These are phyloP conservation scores for Aplodontia rufa DNA, from an alignment of 2,113 vertebrate species.

Conservation along the genomic window DNA sequence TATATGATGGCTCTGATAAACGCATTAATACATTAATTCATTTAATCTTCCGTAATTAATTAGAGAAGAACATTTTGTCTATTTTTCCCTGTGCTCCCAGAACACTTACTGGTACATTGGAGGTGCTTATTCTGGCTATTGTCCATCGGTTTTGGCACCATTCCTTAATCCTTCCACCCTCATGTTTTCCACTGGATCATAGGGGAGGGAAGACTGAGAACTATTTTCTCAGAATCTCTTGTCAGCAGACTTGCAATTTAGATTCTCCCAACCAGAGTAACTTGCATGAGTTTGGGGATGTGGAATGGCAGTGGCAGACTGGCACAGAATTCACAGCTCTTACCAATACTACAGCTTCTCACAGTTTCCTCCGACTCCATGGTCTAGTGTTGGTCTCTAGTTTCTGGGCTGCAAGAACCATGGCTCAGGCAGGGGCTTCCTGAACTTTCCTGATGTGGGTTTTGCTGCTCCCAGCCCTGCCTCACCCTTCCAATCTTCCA, in stretches of 20 bases:
- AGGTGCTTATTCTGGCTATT: not conserved
- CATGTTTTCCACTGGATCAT: not conserved
- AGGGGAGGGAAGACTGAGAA: not conserved
- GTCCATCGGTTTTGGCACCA: not conserved
- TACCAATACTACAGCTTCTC: not conserved
- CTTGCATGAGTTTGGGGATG: not conserved
- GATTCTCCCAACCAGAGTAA: not conserved
- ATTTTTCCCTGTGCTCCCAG: not conserved
- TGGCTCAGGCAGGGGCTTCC: not conserved
- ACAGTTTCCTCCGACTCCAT: not conserved
- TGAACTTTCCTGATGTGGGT: not conserved
- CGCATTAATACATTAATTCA: not conserved
- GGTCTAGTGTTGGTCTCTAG: not conserved
- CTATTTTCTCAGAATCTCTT: not conserved
- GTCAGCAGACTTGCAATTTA: not conserved
- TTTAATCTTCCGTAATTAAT: slow-evolving; percentile 6
- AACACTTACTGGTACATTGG: not conserved
- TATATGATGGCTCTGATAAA: not conserved
- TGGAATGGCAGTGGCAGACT: not conserved
- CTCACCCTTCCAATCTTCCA: not conserved
- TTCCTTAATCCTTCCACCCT: not conserved
- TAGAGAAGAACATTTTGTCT: not conserved
- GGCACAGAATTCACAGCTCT: not conserved
- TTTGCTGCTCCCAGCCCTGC: not conserved
- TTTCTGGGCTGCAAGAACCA: not conserved